Evolutionary conservation across 2,888 invertebrate species (phyloP).

Genomic region (Drosophila imparisetae): DNA sequence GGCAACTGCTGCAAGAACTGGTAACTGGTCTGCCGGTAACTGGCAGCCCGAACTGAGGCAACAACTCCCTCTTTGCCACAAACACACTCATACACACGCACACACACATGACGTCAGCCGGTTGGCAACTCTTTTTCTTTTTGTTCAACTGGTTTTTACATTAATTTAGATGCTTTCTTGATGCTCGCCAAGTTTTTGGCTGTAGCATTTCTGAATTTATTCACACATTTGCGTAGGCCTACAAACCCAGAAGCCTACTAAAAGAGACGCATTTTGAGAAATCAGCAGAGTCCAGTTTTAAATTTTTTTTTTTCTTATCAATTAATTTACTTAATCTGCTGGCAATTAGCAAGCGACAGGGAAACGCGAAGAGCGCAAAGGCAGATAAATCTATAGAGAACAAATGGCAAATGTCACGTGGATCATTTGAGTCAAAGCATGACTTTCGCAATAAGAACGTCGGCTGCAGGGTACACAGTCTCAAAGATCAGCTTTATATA

Average conservation of each 20-base stretch:
- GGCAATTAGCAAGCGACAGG: slow-evolving; percentile 25
- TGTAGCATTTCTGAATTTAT: slow-evolving; percentile 46
- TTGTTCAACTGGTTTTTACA: slow-evolving; percentile 65
- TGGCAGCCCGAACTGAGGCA: slow-evolving; percentile 57
- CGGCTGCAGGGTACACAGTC: not conserved
- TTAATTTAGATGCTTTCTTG: slow-evolving; percentile 77
- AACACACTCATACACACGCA: slow-evolving; percentile 10
- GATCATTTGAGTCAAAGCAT: slow-evolving; percentile 15
- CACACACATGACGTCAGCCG: slow-evolving; percentile 69
- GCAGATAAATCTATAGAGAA: not conserved
- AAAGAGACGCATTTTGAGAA: slow-evolving; percentile 38
- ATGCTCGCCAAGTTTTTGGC: slow-evolving; percentile 53
- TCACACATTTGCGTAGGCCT: slow-evolving; percentile 76
- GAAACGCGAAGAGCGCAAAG: not conserved
- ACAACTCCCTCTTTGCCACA: slow-evolving; percentile 35
- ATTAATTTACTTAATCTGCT: slow-evolving; percentile 11
- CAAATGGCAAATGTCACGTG: slow-evolving; percentile 26
- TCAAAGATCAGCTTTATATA: slow-evolving; percentile 18
- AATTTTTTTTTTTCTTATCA: slow-evolving; percentile 14
- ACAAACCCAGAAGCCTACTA: slow-evolving; percentile 81
- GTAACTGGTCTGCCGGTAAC: slow-evolving; percentile 67
- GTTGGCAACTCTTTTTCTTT: slow-evolving; percentile 42
- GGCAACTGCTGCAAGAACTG: slow-evolving; percentile 68
- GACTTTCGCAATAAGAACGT: slow-evolving; percentile 23
- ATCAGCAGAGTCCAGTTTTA: slow-evolving; percentile 18